phyloP scores from a whole-genome alignment of 1,140 invertebrate species.

The Subanguina moxae region DNA sequence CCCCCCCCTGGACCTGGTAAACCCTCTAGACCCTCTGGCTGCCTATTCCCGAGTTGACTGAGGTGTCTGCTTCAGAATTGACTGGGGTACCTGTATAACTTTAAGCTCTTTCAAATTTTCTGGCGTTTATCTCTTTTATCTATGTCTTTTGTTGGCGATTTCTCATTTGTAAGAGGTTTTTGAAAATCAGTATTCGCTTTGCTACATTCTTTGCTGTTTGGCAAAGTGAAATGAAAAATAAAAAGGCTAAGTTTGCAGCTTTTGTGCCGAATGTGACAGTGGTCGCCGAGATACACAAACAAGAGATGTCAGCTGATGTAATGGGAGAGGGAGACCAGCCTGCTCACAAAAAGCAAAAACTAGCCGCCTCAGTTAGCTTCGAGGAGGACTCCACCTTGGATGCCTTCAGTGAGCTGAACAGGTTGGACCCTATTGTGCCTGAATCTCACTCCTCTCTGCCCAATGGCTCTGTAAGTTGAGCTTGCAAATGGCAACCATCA shows the following conservation, averaged over 20 bases:
- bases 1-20: no score
- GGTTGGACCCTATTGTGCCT: conserved; percentile 19
- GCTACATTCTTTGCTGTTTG: not conserved
- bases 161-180: not conserved
- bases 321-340: conserved; percentile 17
- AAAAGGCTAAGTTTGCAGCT: not conserved
- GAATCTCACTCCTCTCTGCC: conserved; percentile 12
- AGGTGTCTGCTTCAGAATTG: no score
- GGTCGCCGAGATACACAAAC: not conserved
- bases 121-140: not conserved
- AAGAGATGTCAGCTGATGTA: conserved; percentile 13
- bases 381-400: conserved; percentile 33
- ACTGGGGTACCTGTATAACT: no score
- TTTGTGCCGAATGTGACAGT: conserved; percentile 5
- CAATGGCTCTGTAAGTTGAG: conserved; percentile 20
- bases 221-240: not conserved
- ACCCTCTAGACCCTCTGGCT: no score
- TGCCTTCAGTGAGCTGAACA: conserved; percentile 28
- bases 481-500: not conserved
- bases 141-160: not conserved
- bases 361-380: conserved; percentile 24
- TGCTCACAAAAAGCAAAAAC: conserved; percentile 15
- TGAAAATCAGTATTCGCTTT: not conserved
- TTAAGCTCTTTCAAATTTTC: no score
- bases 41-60: no score